Conservation (phyloP, 2,113 vertebrate species). For the Aleadryas rufinucha region DNA sequence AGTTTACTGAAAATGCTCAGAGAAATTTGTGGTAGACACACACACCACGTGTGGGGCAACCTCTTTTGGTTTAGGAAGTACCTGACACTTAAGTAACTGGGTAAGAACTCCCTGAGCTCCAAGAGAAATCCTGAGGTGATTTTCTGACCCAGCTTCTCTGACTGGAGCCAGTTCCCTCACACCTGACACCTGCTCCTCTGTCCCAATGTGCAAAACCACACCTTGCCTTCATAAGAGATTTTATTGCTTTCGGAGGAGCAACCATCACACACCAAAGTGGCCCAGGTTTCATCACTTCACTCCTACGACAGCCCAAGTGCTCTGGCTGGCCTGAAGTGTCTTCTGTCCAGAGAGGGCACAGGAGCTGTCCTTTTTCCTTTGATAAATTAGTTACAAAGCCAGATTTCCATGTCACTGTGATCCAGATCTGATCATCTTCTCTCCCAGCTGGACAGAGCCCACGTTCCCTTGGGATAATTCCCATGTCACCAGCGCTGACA, state of each 20-base stretch:
- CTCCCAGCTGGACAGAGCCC: not conserved
- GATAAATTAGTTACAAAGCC: not conserved
- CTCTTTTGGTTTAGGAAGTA: not conserved
- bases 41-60: fast-evolving
- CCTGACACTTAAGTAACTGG: not conserved
- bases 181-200: not conserved
- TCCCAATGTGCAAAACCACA: not conserved
- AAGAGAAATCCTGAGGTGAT: not conserved
- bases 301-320: not conserved
- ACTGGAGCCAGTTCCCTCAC: not conserved
- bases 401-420: not conserved
- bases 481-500: not conserved
- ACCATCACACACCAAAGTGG: not conserved
- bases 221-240: not conserved
- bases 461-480: not conserved
- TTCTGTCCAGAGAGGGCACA: not conserved
- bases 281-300: not conserved
- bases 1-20: not conserved
- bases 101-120: not conserved
- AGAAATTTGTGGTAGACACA: not conserved
- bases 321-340: not conserved
- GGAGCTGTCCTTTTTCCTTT: not conserved
- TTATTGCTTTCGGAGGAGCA: not conserved
- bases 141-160: not conserved
- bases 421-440: not conserved